phyloP scores from a whole-genome alignment of 92 coral and sea anemone genomes.

The Epizoanthus illoricatus region DNA sequence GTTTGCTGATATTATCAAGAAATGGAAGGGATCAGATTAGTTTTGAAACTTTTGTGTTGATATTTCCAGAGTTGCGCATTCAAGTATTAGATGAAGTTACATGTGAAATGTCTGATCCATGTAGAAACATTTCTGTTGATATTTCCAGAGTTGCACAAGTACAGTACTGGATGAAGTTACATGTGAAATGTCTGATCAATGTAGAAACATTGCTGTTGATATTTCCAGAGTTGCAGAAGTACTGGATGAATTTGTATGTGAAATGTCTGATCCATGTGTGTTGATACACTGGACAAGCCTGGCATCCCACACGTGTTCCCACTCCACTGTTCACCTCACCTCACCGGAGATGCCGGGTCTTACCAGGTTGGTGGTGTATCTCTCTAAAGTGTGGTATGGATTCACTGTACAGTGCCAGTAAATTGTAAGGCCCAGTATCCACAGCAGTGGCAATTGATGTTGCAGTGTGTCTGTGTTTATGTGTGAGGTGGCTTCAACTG shows the following conservation, averaged over 20 bases:
- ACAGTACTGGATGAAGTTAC: conserved; percentile 61
- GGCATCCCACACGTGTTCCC: conserved; percentile 66
- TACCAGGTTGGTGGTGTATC: conserved; percentile 57
- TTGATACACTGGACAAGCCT: conserved; percentile 85
- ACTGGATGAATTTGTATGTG: conserved; percentile 63
- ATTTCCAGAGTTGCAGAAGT: conserved; percentile 66
- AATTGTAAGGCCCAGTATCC: neutral
- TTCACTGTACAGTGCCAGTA: neutral
- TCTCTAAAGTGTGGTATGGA: neutral
- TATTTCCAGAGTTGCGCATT: conserved; percentile 64
- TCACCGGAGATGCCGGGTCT: conserved; percentile 68
- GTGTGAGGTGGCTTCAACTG: no score
- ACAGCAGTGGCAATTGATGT: neutral
- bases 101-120: conserved; percentile 67
- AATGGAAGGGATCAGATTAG: no score
- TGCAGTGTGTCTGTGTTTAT: neutral
- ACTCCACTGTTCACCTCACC: conserved; percentile 70
- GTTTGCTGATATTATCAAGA: no score
- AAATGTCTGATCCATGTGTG: conserved; percentile 75
- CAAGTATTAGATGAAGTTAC: conserved; percentile 65
- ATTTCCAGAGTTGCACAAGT: conserved; percentile 63
- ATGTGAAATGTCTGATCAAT: conserved; percentile 67
- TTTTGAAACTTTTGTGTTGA: neutral
- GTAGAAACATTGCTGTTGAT: neutral
- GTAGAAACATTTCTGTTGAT: neutral